Evolutionary conservation across 92 coral and sea anemone genomes (phyloP).

Genomic region (Isaurus tuberculatus): DNA sequence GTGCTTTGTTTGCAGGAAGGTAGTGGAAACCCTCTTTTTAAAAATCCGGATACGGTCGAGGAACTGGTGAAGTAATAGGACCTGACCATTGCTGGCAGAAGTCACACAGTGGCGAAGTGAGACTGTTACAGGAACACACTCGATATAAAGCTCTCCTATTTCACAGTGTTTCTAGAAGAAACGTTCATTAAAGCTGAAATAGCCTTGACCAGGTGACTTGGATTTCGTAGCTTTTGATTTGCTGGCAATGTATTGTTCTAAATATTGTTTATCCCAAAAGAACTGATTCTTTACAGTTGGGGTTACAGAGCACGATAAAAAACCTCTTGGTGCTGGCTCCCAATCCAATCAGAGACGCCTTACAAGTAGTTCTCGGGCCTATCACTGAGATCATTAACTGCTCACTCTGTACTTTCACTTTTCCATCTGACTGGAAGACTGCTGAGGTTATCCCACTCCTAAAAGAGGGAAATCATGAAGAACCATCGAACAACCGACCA

Average conservation of each 20-base stretch:
- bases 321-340: too few species aligned
- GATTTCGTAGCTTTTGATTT: constrained; percentile 51
- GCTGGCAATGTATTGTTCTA: constrained; percentile 49
- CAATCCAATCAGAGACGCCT: too few species aligned
- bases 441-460: too few species aligned
- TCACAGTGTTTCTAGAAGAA: constrained; percentile 28
- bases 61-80: constrained; percentile 56
- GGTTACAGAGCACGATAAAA: too few species aligned
- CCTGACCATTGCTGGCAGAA: constrained; percentile 61
- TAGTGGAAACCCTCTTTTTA: constrained; percentile 61
- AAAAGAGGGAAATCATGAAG: too few species aligned
- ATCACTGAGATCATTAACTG: too few species aligned
- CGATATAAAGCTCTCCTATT: constrained; percentile 62
- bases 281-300: too few species aligned
- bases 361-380: too few species aligned
- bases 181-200: constrained; percentile 37
- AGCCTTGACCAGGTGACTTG: constrained; percentile 56
- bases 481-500: too few species aligned
- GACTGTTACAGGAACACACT: constrained; percentile 55
- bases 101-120: constrained; percentile 54
- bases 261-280: background rate
- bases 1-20: constrained; percentile 59
- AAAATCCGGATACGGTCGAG: constrained; percentile 74
- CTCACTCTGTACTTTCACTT: too few species aligned
- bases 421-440: too few species aligned